Conservation (phyloP, 2,113 vertebrate genomes). For the Perca fluviatilis region DNA sequence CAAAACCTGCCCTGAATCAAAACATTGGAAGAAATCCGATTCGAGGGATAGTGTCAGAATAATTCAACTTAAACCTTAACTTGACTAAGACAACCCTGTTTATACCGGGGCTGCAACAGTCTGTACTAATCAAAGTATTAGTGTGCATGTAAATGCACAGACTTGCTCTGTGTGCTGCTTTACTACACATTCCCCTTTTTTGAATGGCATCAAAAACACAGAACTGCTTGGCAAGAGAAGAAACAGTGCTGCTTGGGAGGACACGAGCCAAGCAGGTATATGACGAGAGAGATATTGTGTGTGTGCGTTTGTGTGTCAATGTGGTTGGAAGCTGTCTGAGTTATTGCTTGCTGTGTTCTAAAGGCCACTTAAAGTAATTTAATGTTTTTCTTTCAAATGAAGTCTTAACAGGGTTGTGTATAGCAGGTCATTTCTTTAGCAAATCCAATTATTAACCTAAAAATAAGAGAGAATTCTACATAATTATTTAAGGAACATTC, state of each 20-base stretch:
- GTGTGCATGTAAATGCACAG: constrained; percentile 40
- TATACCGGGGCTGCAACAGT: too few species aligned
- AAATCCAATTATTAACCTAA: neutral
- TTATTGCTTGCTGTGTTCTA: neutral
- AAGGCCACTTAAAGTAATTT: constrained; percentile 18
- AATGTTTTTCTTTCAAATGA: constrained; percentile 17
- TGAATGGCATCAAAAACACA: constrained; percentile 1
- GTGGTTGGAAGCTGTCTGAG: neutral
- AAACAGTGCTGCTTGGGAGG: constrained; percentile 27
- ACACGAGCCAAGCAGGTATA: constrained; percentile 23
- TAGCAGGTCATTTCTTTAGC: neutral
- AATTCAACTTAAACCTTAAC: neutral
- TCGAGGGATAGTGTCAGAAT: neutral
- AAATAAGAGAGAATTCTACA: constrained; percentile 1
- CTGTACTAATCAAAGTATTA: neutral
- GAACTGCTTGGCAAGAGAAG: constrained; percentile 16
- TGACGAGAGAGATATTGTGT: neutral
- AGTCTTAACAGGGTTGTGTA: constrained; percentile 19
- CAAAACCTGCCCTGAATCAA: too few species aligned
- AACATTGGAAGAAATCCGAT: neutral
- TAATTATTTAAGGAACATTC: neutral
- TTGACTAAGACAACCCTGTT: neutral
- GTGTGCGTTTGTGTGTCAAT: neutral
- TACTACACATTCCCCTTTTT: constrained; percentile 30
- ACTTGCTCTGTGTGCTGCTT: constrained; percentile 11